A percentile compares a stretch with the other conserved stretches of the same genome.
Evolutionary conservation across 2,113 vertebrate species (phyloP).

Genomic region (Xiphophorus hellerii): DNA sequence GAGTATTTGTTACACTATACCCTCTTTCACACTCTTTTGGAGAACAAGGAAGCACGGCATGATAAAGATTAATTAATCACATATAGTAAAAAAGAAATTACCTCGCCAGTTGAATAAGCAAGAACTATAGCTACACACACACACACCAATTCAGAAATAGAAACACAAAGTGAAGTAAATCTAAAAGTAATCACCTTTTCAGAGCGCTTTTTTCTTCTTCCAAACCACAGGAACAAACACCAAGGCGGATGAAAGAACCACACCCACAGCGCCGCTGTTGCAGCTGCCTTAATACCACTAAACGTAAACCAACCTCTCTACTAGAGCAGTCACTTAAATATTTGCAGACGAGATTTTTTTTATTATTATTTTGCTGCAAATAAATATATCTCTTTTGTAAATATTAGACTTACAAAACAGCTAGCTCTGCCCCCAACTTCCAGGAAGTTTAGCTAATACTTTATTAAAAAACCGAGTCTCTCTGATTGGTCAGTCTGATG

Average conservation of each 20-base stretch:
- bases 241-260: conserved; percentile 2
- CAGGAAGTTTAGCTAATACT: background rate
- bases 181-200: conserved; percentile 17
- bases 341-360: background rate
- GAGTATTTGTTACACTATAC: no score
- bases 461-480: background rate
- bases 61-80: background rate
- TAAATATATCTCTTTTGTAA: no score
- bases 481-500: background rate
- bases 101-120: background rate
- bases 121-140: background rate
- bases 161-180: background rate
- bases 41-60: background rate
- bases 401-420: background rate
- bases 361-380: background rate
- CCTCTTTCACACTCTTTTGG: no score
- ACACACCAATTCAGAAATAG: background rate
- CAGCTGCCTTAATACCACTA: background rate
- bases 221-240: background rate
- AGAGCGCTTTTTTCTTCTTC: background rate
- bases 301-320: background rate
- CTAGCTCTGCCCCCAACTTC: background rate
- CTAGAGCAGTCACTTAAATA: background rate
- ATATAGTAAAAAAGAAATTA: background rate
- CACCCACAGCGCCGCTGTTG: conserved; percentile 4